Evolutionary conservation across 1,140 invertebrate genomes (phyloP).

Genomic region (Aricia agestis): DNA sequence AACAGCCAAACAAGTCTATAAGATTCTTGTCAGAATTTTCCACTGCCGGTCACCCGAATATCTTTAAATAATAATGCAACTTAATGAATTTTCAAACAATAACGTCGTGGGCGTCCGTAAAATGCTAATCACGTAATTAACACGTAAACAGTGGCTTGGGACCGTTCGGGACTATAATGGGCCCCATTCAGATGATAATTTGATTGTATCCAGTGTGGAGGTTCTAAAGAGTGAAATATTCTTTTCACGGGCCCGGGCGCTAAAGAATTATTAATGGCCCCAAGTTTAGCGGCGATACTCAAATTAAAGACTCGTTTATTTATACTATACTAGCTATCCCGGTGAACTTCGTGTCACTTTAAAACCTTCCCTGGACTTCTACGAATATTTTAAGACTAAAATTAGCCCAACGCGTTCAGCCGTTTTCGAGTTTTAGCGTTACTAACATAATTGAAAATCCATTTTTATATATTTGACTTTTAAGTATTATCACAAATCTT

Average conservation of each 20-base stretch:
- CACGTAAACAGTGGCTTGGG: constrained; percentile 34
- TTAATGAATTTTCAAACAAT: background rate
- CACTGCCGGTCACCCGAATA: background rate
- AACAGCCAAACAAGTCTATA: too few species aligned
- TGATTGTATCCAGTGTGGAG: constrained; percentile 64
- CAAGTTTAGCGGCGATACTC: constrained; percentile 45
- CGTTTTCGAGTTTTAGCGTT: too few species aligned
- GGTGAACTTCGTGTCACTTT: too few species aligned
- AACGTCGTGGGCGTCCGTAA: background rate
- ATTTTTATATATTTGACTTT: too few species aligned
- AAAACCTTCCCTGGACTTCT: too few species aligned
- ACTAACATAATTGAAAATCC: too few species aligned
- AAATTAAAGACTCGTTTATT: background rate
- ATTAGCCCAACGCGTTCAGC: too few species aligned
- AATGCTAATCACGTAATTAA: constrained; percentile 16
- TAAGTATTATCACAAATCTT: too few species aligned
- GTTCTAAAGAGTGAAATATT: constrained; percentile 70
- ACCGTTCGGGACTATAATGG: constrained; percentile 50
- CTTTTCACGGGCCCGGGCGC: constrained; percentile 53
- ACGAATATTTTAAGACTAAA: too few species aligned
- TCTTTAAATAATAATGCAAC: background rate
- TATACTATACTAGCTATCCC: too few species aligned
- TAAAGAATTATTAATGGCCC: constrained; percentile 61
- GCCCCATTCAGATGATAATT: constrained; percentile 66
- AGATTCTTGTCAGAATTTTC: too few species aligned